Evolutionary conservation across 2,113 vertebrate species (phyloP).

Genomic region (Archilochus colubris): DNA sequence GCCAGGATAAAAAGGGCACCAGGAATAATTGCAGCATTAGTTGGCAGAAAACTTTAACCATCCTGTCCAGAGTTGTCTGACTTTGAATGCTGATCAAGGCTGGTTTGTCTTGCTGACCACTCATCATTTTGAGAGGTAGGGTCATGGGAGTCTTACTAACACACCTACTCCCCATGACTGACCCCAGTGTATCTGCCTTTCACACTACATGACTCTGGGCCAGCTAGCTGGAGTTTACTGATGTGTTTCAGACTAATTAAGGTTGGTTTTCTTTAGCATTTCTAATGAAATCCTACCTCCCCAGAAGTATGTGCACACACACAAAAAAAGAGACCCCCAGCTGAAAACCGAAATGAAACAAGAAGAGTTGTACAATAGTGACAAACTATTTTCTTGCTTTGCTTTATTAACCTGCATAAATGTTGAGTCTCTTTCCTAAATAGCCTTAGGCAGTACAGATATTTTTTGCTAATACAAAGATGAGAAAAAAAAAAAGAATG

Average conservation of each 20-base stretch:
- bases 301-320: background rate
- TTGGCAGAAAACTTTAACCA: conserved; percentile 59
- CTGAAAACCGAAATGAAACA: conserved; percentile 11
- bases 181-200: conserved; percentile 59
- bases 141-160: conserved; percentile 61
- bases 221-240: conserved; percentile 69
- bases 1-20: conserved; percentile 21
- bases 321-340: conserved; percentile 13
- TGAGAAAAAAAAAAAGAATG: background rate
- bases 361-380: background rate
- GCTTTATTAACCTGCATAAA: conserved; percentile 37
- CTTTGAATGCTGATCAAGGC: conserved; percentile 67
- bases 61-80: conserved; percentile 53
- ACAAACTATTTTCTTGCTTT: conserved; percentile 48
- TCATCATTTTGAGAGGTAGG: conserved; percentile 61
- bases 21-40: conserved; percentile 60
- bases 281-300: conserved; percentile 71
- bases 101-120: conserved; percentile 63
- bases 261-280: conserved; percentile 65
- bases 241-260: conserved; percentile 73
- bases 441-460: background rate
- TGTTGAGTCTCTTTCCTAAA: background rate
- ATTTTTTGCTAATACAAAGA: background rate
- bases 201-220: conserved; percentile 56
- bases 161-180: conserved; percentile 62